These are phyloP conservation scores for Hypolimnas misippus DNA, from an alignment of 2,888 invertebrate species.

Conservation along the genomic window DNA sequence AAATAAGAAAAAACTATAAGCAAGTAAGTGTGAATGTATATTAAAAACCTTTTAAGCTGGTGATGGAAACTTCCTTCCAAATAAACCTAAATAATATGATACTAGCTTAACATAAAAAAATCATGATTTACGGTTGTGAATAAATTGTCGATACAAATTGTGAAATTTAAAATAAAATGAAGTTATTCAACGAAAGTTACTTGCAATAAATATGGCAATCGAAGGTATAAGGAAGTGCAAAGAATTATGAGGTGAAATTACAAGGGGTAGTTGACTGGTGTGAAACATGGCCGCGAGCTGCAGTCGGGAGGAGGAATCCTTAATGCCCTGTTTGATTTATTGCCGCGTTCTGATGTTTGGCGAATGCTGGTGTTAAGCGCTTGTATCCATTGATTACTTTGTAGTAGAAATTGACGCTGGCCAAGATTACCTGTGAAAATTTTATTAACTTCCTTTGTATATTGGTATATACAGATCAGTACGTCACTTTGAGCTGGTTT, in stretches of 20 bases:
- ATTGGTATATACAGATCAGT: no score
- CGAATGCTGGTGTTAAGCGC: neutral
- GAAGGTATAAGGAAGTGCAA: constrained; percentile 11
- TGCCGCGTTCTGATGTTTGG: neutral
- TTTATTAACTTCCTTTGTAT: no score
- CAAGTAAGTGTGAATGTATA: no score
- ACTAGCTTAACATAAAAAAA: no score
- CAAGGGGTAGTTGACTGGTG: constrained; percentile 15
- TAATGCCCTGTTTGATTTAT: constrained; percentile 2
- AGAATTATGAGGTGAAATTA: constrained; percentile 14
- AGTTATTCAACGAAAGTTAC: constrained; percentile 3
- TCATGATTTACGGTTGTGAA: no score
- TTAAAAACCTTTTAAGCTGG: no score
- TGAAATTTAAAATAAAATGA: constrained; percentile 9
- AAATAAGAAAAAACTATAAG: no score
- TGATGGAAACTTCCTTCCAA: no score
- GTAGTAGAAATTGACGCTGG: neutral
- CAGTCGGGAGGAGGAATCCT: neutral
- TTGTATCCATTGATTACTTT: neutral
- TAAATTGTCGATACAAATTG: no score
- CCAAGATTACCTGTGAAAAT: neutral
- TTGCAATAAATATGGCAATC: constrained; percentile 7
- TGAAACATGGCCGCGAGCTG: constrained; percentile 6
- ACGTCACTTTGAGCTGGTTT: no score
- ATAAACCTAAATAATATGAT: no score